Conservation (phyloP, 2,888 invertebrate genomes). For the Cabera pusaria region DNA sequence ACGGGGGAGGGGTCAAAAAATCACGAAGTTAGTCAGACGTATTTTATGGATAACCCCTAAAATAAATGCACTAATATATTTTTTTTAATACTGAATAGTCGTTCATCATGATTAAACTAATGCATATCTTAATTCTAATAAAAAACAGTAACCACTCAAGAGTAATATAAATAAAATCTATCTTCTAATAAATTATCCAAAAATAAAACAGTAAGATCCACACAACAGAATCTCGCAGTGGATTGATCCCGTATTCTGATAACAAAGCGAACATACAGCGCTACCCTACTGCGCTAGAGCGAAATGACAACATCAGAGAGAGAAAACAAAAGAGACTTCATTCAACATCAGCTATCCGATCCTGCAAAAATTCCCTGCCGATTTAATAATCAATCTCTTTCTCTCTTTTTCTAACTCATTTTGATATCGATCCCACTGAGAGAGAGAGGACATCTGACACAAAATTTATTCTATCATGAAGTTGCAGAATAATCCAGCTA, state of each 20-base stretch:
- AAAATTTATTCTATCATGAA: slow-evolving; percentile 49
- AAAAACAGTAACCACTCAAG: too few relatives aligned
- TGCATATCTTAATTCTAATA: too few relatives aligned
- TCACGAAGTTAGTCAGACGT: too few relatives aligned
- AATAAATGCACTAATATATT: too few relatives aligned
- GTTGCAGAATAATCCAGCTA: slow-evolving; percentile 68
- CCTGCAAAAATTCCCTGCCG: slow-evolving; percentile 58
- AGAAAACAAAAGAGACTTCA: slow-evolving; percentile 73
- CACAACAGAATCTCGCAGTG: slow-evolving; percentile 60
- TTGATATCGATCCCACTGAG: slow-evolving; percentile 35
- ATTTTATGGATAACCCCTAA: too few relatives aligned
- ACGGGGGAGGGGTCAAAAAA: too few relatives aligned
- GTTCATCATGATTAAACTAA: too few relatives aligned
- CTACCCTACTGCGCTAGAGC: slow-evolving; percentile 62
- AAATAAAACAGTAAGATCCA: too few relatives aligned
- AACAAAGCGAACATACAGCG: slow-evolving; percentile 60
- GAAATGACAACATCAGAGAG: slow-evolving; percentile 63
- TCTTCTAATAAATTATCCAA: too few relatives aligned
- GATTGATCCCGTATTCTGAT: slow-evolving; percentile 75
- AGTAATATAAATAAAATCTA: too few relatives aligned
- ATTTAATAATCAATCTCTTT: slow-evolving; percentile 60
- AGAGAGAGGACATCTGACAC: slow-evolving; percentile 39
- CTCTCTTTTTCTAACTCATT: slow-evolving; percentile 46
- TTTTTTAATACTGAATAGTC: too few relatives aligned
- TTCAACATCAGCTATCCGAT: slow-evolving; percentile 71